These are phyloP conservation scores for Kobus ellipsiprymnus DNA, from an alignment of 2,113 vertebrate genomes.

Conservation along the genomic window DNA sequence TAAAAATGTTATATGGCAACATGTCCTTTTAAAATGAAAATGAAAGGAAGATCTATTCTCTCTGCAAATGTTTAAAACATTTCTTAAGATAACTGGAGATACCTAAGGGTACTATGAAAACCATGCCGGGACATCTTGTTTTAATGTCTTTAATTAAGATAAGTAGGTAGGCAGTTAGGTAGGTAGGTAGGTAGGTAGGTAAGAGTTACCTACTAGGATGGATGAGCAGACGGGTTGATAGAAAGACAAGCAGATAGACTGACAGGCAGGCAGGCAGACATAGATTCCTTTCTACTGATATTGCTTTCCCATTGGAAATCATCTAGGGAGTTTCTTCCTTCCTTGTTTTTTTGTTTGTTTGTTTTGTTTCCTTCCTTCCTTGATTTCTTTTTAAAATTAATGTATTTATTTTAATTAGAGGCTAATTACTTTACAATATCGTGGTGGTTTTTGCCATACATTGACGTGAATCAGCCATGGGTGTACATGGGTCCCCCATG, in stretches of 20 bases:
- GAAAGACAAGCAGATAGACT: background rate
- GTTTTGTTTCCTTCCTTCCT: background rate
- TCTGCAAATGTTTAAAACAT: background rate
- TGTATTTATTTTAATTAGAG: background rate
- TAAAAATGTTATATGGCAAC: background rate
- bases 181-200: background rate
- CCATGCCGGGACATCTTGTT: background rate
- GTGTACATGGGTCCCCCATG: background rate
- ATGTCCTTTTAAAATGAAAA: background rate
- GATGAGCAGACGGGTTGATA: background rate
- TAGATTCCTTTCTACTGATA: background rate
- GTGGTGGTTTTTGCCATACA: background rate
- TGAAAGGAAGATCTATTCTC: background rate
- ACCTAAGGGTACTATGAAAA: background rate
- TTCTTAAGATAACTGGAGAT: background rate
- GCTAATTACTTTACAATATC: background rate
- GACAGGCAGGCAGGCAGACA: background rate
- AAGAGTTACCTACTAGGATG: background rate
- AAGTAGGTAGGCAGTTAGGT: background rate
- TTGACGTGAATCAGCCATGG: background rate
- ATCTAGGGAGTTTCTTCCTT: background rate
- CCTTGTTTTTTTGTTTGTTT: background rate
- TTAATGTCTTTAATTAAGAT: background rate
- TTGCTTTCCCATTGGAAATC: background rate
- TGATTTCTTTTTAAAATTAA: background rate